Conservation (phyloP, 2,113 vertebrate species). For the Pachycephala philippinensis region DNA sequence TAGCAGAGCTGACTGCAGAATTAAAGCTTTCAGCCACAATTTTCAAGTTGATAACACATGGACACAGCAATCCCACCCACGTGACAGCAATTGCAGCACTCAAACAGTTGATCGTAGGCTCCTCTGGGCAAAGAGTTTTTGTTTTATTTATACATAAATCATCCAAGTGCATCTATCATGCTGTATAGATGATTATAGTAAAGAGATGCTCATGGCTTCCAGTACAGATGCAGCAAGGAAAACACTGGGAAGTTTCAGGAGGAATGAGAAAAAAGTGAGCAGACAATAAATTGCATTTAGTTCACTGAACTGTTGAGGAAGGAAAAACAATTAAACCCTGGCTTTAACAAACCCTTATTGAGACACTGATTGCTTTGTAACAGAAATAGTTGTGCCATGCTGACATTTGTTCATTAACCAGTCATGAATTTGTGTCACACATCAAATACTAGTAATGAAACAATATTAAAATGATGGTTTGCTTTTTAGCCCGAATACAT, state of each 20-base stretch:
- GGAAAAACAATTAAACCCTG: slow-evolving; percentile 7
- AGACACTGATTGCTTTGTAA: slow-evolving; percentile 36
- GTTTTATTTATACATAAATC: slow-evolving; percentile 12
- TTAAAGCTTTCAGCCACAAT: slow-evolving; percentile 51
- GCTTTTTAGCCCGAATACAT: neutral
- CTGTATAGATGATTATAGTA: neutral
- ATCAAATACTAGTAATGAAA: slow-evolving; percentile 40
- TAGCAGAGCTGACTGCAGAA: slow-evolving; percentile 31
- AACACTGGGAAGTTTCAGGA: neutral
- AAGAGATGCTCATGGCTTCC: neutral
- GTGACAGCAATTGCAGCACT: neutral
- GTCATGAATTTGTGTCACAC: slow-evolving; percentile 13
- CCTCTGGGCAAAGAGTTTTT: neutral
- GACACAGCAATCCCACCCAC: slow-evolving; percentile 11
- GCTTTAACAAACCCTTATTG: slow-evolving; percentile 47
- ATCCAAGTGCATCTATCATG: neutral
- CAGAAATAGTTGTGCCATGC: neutral
- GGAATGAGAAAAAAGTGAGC: neutral
- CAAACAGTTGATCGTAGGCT: neutral
- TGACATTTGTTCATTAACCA: slow-evolving; percentile 35
- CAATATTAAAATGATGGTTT: slow-evolving; percentile 5
- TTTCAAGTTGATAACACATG: slow-evolving; percentile 48
- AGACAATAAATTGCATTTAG: slow-evolving; percentile 23
- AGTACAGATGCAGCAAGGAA: neutral
- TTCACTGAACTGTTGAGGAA: slow-evolving; percentile 45